Base-by-base conservation (phyloP, 1,140 invertebrate genomes). In the Heliconius nattereri region DNA sequence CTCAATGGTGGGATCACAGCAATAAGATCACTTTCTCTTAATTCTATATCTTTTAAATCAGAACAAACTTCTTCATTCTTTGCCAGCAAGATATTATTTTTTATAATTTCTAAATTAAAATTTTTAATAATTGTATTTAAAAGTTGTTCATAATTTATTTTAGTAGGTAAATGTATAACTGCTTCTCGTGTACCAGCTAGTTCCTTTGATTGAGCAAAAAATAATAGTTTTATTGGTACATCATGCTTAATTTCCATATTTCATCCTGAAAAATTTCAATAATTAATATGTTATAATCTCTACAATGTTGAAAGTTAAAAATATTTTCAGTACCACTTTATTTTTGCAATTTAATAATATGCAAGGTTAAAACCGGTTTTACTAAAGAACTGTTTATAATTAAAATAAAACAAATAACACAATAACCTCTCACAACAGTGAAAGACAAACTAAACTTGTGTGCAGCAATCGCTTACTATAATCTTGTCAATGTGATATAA, bases 121-220 rank as follows among this genome's bases (percentile, higher is more conserved):
- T 90, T 87, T 2, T 91, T 78, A 3, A 96, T 87, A 54, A 98
- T 95, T 37, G 93, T 85, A 9, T 96, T 89, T 26, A 96, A 85
- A 7, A 98, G 93, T 78, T 96, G 87, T 13, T 86, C 73, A 80
- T 95, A 96, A 32, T 94, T 92, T 74, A 96, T 90, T 82, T 89
- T 90, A 29, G 90, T 83, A 3, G 95, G 88, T 23, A 98, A 79
- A 37, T 80, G 76, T 81, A 97, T 88, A 23, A 84, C 90, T 32
- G 94, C 91, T 84, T 96, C 95, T 70, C 93, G 94, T 49, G 94
- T 89, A 76, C 97, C 97, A 78, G 96, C 95, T 78, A 98, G 90
- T 92, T 99, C 98, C 88, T 97, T 96, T 76, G 98, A 97, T 95
- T 97, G 97, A 19, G 98, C 98, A 94, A 98, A 98, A 94, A 99